Conservation (phyloP, 2,888 invertebrate genomes). For the Odontothrips loti region DNA sequence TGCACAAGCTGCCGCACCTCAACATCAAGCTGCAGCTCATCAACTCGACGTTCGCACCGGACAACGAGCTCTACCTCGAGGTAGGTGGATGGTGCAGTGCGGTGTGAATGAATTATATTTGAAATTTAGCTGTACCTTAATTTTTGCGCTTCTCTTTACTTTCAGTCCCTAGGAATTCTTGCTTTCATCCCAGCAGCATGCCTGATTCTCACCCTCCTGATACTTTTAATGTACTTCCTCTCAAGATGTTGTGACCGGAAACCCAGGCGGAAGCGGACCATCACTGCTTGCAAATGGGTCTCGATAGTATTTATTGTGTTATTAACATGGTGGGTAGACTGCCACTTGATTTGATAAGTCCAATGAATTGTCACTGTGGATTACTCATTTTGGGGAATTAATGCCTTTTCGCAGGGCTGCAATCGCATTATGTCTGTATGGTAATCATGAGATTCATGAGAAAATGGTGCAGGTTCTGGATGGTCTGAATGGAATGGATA, state of each 20-base stretch:
- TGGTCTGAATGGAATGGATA: slow-evolving; percentile 76
- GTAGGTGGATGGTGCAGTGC: no score
- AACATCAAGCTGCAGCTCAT: slow-evolving; percentile 86
- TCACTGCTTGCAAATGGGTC: slow-evolving; percentile 68
- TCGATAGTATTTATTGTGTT: slow-evolving; percentile 46
- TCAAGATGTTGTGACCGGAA: slow-evolving; percentile 94
- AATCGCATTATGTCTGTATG: slow-evolving; percentile 85
- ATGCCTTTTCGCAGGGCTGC: slow-evolving; percentile 57
- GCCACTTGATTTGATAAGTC: background rate
- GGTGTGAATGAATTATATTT: background rate
- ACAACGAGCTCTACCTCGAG: slow-evolving; percentile 86
- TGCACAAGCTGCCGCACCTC: slow-evolving; percentile 87
- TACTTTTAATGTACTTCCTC: slow-evolving; percentile 86
- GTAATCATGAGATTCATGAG: slow-evolving; percentile 91
- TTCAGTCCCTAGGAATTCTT: slow-evolving; percentile 85
- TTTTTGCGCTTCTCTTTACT: slow-evolving; percentile 32
- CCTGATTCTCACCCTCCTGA: slow-evolving; percentile 83
- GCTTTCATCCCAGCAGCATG: slow-evolving; percentile 91
- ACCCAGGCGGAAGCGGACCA: slow-evolving; percentile 81
- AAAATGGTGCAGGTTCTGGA: slow-evolving; percentile 76
- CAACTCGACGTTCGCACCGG: slow-evolving; percentile 87
- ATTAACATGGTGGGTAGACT: background rate
- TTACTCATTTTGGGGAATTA: no score
- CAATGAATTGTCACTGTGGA: background rate
- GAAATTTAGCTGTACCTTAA: no score